Conservation (phyloP, 2,888 invertebrate genomes). For the Catotricha subobsoleta region DNA sequence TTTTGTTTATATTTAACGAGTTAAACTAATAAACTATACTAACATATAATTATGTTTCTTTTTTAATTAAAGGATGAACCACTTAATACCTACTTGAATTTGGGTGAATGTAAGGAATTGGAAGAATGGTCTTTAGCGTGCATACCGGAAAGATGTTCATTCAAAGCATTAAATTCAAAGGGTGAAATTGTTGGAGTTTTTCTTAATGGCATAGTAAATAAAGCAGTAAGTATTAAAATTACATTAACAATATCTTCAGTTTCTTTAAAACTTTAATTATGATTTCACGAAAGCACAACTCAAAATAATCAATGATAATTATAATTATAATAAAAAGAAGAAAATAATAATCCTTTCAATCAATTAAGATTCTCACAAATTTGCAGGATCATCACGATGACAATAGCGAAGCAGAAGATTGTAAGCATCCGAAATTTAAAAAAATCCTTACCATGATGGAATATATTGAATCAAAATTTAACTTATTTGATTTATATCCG, state of each 20-base stretch:
- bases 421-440: conserved; percentile 34
- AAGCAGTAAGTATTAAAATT: conserved; percentile 22
- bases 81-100: conserved; percentile 23
- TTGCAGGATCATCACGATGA: too few species aligned
- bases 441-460: conserved; percentile 34
- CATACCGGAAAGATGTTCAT: conserved; percentile 34
- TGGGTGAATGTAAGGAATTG: conserved; percentile 31
- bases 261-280: not conserved
- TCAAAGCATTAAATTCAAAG: conserved; percentile 34
- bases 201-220: conserved; percentile 31
- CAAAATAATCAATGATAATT: not conserved
- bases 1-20: too few species aligned
- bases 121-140: conserved; percentile 35
- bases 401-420: conserved; percentile 22
- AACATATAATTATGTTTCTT: too few species aligned
- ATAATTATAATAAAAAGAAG: conserved; percentile 8
- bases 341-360: not conserved
- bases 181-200: conserved; percentile 36
- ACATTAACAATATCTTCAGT: not conserved
- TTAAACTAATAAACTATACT: too few species aligned
- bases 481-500: conserved; percentile 30
- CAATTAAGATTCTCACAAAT: too few species aligned
- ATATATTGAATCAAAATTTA: conserved; percentile 30
- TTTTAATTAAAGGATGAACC: conserved; percentile 25
- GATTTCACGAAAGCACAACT: not conserved